These are phyloP conservation scores for Aythya baeri DNA, from an alignment of 2,113 vertebrate genomes.

Conservation along the genomic window DNA sequence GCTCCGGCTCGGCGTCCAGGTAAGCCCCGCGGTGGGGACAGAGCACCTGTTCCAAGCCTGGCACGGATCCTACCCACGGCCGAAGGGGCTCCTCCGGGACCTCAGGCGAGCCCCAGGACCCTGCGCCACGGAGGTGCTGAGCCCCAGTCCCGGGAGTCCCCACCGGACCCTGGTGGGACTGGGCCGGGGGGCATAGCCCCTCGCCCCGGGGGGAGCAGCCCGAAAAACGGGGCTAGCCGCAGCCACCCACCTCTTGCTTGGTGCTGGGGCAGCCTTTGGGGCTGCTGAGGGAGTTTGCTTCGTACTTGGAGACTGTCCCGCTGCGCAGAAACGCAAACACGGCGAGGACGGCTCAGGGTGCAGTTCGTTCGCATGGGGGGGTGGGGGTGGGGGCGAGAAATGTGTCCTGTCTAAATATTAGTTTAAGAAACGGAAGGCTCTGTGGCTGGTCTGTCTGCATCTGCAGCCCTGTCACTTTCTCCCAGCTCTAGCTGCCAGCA, in stretches of 20 bases:
- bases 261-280: background rate
- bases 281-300: background rate
- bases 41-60: background rate
- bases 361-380: background rate
- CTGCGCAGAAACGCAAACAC: slow-evolving; percentile 20
- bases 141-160: background rate
- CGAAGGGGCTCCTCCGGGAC: too few relatives aligned
- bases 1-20: slow-evolving; percentile 3
- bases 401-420: slow-evolving; percentile 67
- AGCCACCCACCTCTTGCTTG: background rate
- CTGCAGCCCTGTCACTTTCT: slow-evolving; percentile 26
- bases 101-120: too few relatives aligned
- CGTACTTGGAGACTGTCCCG: slow-evolving; percentile 35
- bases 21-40: background rate
- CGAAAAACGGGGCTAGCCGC: background rate
- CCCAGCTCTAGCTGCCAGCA: background rate
- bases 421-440: slow-evolving; percentile 60
- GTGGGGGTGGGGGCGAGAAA: background rate
- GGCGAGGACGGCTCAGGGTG: background rate
- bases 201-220: too few relatives aligned
- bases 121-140: too few relatives aligned
- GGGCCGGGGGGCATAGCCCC: background rate
- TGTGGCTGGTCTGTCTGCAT: background rate
- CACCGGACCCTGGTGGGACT: background rate
- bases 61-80: background rate